phyloP scores from a whole-genome alignment of 2,888 invertebrate genomes.

The Sericinus montela region DNA sequence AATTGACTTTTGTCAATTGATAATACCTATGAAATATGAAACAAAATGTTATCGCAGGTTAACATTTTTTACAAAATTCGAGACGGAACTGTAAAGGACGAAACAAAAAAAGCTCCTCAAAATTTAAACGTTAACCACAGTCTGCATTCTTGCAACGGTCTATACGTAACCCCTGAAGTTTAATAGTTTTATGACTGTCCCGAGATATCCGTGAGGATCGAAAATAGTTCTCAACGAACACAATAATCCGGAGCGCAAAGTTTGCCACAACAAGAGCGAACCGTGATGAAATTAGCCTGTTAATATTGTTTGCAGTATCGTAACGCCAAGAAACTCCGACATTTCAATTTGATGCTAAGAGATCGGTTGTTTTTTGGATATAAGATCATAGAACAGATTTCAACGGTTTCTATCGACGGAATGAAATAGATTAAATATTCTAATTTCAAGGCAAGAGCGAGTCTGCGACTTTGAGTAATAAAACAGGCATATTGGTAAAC shows the following conservation, averaged over 20 bases:
- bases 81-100: too few relatives aligned
- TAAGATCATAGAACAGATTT: neutral
- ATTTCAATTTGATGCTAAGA: slow-evolving; percentile 1
- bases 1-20: too few relatives aligned
- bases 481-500: too few relatives aligned
- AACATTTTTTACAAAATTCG: too few relatives aligned
- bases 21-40: too few relatives aligned
- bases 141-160: neutral
- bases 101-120: too few relatives aligned
- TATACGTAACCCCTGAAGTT: neutral
- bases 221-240: slow-evolving; percentile 9
- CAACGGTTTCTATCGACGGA: neutral
- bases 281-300: slow-evolving; percentile 10
- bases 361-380: neutral
- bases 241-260: slow-evolving; percentile 5
- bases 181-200: slow-evolving; percentile 7
- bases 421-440: slow-evolving; percentile 16
- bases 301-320: slow-evolving; percentile 9
- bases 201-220: neutral
- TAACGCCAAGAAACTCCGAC: slow-evolving; percentile 8
- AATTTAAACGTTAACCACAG: too few relatives aligned
- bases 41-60: too few relatives aligned
- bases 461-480: slow-evolving; percentile 1
- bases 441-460: neutral
- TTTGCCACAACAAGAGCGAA: slow-evolving; percentile 6